Evolutionary conservation across 1,140 invertebrate species (phyloP), one percentile per base, ranked within the genome.

Genomic region (Eubasilissa regina): DNA sequence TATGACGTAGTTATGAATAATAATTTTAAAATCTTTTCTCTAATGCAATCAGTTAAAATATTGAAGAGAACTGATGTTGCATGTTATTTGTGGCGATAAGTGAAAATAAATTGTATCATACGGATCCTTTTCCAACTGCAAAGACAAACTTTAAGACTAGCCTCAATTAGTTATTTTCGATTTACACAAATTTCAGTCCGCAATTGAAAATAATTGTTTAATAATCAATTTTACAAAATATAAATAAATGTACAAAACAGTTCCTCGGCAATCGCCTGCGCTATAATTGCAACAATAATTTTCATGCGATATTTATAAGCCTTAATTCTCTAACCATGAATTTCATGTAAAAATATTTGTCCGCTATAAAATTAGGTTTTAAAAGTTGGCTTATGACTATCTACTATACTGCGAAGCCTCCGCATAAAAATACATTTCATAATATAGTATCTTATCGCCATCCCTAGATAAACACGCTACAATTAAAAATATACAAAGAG

Each of bases 261-360:
- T 51, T 51, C 48, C 48, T n/a, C n/a, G n/a, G n/a, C n/a, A n/a
- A n/a, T n/a, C n/a, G n/a, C n/a, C 11, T 15, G n/a, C 48, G 11
- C 9, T 15, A 12, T 8, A 12, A 12, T 15, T 15, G 48, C 3
- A 51, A 13, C 48, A 51, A 12, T 51, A 3, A 12, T 13, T 51
- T 35, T 15, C 1, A 13, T 8, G 48, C 11, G 9, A 51, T 51
- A 3, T 4, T n/a, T 62, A 19, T 6, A 62, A 62, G 58, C 58
- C 17, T 21, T 62, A 62, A 35, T 17, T 35, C 35, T 62, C 58
- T 35, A 62, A 62, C 1, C 10, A 43, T 66, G 25, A 25, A 19
- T 19, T 58, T 21, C 53, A 73, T 66, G 43, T 15, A 48, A 70
- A 70, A 70, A 70, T 70, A 70, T 70, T 70, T 70, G 17, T 47